Evolutionary conservation across 2,113 vertebrate genomes (phyloP), one percentile per base, ranked within the genome.

Genomic region (Sitta europaea): DNA sequence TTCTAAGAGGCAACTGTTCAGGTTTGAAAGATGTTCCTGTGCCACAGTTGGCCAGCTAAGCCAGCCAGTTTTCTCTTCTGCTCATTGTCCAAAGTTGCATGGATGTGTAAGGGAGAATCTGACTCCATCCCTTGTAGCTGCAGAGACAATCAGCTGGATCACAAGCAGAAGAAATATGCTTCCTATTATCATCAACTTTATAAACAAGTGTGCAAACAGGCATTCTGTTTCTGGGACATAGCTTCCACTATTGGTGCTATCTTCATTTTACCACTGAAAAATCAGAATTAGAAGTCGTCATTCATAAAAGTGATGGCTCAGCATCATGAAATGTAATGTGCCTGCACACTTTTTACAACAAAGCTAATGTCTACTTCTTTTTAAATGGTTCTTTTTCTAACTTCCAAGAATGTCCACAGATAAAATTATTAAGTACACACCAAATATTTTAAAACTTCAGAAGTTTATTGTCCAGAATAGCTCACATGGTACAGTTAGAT

Each of bases 381-480:
- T 76, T 9, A 6, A 73, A 55, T 21, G 2, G 3, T 63, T 77
- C 15, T 48, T 51, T 77, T 77, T 79, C 40, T 62, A 66, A 82
- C 17, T 20, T 74, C 51, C 38, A 63, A 66, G 21, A 80, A 58
- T 0, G 4, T 16, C 24, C 22, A 66, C 19, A 53, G 57, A 63
- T 55, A 50, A 75, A 80, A 55, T 48, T 42, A 77, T 45, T 82
- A 97, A 87, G 88, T 48, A 96, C 95, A 92, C 91, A 87, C 82
- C 90, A 95, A 92, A 72, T 38, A 88, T 33, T 83, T 98, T 85
- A 95, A 97, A 98, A 96, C 91, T 97, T 94, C 87, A 89, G 83
- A 97, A 94, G 82, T 98, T 98, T 98, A 98, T 98, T 98, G 96
- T 87, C 86, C 77, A 97, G 96, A 97, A 96, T 78, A 97, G 93